Percentiles rank a stretch among this genome's conserved stretches.
These are phyloP conservation scores for Heterodera carotae DNA, from an alignment of 1,140 invertebrate genomes.

Conservation along the genomic window DNA sequence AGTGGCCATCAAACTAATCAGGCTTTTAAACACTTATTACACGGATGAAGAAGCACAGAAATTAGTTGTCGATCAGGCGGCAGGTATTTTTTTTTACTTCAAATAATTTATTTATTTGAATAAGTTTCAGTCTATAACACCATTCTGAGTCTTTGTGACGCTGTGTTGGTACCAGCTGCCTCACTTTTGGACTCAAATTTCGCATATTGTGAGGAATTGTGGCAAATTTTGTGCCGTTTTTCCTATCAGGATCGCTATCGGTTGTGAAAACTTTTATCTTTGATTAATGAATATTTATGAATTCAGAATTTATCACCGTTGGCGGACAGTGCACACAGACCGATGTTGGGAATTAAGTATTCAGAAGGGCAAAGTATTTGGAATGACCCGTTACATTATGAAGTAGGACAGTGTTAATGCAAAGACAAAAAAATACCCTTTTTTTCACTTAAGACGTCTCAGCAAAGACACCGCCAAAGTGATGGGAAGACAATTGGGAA, in stretches of 20 bases:
- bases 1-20: slow-evolving; percentile 71
- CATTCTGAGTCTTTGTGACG: slow-evolving; percentile 82
- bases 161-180: slow-evolving; percentile 82
- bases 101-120: background rate
- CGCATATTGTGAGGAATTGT: slow-evolving; percentile 91
- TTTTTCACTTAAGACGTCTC: slow-evolving; percentile 72
- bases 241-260: slow-evolving; percentile 88
- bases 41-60: slow-evolving; percentile 68
- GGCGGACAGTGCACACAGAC: slow-evolving; percentile 86
- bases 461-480: slow-evolving; percentile 98
- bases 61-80: background rate
- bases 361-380: slow-evolving; percentile 80
- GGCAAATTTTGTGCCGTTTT: slow-evolving; percentile 85
- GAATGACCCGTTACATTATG: slow-evolving; percentile 92
- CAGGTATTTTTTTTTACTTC: background rate
- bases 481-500: slow-evolving; percentile 89
- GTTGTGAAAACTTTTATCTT: background rate
- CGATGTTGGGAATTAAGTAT: slow-evolving; percentile 79
- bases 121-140: slow-evolving; percentile 34
- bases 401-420: slow-evolving; percentile 71
- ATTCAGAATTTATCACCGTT: slow-evolving; percentile 78
- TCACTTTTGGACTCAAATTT: slow-evolving; percentile 90
- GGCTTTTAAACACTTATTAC: slow-evolving; percentile 80
- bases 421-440: background rate
- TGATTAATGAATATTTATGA: background rate